Conservation (phyloP, 2,113 vertebrate species). For the Oncorhynchus clarkii region DNA sequence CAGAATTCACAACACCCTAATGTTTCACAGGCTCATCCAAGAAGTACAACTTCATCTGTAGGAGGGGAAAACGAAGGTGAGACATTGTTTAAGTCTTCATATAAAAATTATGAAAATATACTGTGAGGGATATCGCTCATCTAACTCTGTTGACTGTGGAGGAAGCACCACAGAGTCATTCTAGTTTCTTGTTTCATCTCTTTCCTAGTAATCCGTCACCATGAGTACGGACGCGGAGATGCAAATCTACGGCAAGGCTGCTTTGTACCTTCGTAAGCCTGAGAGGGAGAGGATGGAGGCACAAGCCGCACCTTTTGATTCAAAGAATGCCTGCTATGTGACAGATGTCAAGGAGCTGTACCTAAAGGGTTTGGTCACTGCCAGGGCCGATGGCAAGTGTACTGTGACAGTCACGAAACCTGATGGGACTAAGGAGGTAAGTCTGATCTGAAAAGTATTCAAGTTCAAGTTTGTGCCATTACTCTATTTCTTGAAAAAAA, state of each 20-base stretch:
- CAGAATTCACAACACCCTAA: too few species aligned
- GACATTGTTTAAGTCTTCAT: not conserved
- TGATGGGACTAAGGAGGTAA: not conserved
- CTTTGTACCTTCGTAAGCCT: constrained; percentile 75
- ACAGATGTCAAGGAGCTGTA: constrained; percentile 2
- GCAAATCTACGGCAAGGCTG: constrained; percentile 67
- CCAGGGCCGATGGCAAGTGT: not conserved
- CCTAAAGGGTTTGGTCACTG: not conserved
- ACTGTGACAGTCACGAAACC: not conserved
- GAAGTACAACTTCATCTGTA: not conserved
- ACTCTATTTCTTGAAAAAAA: not conserved
- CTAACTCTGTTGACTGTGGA: not conserved
- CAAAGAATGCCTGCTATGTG: constrained; percentile 9
- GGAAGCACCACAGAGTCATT: too few species aligned
- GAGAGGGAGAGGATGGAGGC: constrained; percentile 78
- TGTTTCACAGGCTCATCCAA: not conserved
- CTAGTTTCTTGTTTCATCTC: not conserved
- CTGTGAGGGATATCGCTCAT: not conserved
- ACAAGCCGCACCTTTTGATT: constrained; percentile 48
- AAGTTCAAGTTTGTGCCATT: not conserved
- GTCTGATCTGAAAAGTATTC: not conserved
- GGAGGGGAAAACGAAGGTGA: not conserved
- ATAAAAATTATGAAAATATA: not conserved
- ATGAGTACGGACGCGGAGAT: constrained; percentile 15
- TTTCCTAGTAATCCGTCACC: constrained; percentile 6